These are phyloP conservation scores for Papilio protenor DNA, from an alignment of 2,888 invertebrate species.

Conservation along the genomic window DNA sequence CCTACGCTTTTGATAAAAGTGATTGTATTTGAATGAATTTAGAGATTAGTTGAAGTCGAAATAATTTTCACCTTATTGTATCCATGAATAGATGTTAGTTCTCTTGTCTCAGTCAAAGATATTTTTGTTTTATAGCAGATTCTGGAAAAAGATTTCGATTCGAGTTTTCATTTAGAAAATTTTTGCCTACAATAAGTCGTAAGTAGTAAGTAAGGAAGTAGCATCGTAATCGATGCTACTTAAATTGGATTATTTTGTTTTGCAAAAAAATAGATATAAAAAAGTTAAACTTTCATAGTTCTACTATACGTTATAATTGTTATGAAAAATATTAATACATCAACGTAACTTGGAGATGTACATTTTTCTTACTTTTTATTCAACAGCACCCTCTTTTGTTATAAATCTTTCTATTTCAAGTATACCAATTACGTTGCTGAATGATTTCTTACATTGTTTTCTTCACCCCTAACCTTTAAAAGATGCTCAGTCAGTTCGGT, in stretches of 20 bases:
- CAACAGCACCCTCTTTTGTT: not conserved
- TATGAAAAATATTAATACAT: too few species aligned
- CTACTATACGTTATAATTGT: too few species aligned
- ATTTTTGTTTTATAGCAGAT: not conserved
- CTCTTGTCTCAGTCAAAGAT: not conserved
- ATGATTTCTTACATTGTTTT: constrained; percentile 66
- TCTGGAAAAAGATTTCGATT: not conserved
- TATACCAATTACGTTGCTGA: constrained; percentile 52
- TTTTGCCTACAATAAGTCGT: too few species aligned
- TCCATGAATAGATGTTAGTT: not conserved
- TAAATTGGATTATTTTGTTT: not conserved
- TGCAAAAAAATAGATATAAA: not conserved
- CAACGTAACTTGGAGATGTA: not conserved
- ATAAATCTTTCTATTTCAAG: constrained; percentile 14
- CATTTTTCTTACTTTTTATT: not conserved
- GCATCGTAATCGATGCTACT: not conserved
- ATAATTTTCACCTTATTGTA: not conserved
- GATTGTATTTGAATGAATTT: constrained; percentile 8
- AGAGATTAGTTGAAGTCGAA: not conserved
- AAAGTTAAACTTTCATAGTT: too few species aligned
- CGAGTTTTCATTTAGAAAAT: too few species aligned
- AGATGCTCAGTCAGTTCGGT: constrained; percentile 54
- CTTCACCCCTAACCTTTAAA: constrained; percentile 74
- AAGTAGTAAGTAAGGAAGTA: too few species aligned
- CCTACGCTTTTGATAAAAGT: constrained; percentile 1